A percentile compares a stretch with the other conserved stretches of the same genome.
Evolutionary conservation across 2,888 invertebrate genomes (phyloP).

Genomic region (Malthinus flaveolus): DNA sequence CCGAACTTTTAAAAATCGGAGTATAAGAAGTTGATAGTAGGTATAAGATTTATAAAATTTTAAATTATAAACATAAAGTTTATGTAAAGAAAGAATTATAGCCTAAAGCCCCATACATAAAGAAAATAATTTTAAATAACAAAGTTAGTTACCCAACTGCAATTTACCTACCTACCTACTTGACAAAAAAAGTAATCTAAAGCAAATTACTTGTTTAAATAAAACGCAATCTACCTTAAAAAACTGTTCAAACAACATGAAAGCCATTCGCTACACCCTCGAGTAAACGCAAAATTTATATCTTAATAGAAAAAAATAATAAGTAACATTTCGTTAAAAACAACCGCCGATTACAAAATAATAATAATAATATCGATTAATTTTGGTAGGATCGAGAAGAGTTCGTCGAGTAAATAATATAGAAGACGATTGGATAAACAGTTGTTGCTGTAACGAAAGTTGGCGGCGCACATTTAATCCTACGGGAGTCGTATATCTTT

Average conservation of each 20-base stretch:
- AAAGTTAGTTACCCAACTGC: background rate
- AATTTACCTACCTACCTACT: background rate
- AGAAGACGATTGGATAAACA: background rate
- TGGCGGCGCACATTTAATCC: background rate
- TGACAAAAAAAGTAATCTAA: background rate
- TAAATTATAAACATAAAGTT: too few species aligned
- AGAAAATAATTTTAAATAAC: too few species aligned
- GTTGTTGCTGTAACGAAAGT: background rate
- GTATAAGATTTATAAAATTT: too few species aligned
- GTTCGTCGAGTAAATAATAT: background rate
- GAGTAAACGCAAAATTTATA: constrained; percentile 8
- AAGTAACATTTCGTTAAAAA: background rate
- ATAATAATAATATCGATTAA: constrained; percentile 5
- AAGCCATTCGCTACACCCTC: constrained; percentile 7
- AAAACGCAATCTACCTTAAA: constrained; percentile 4
- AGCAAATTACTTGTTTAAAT: constrained; percentile 12
- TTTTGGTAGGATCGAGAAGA: background rate
- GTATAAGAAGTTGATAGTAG: too few species aligned
- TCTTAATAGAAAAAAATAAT: constrained; percentile 10
- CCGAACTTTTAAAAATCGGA: too few species aligned
- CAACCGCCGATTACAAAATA: constrained; percentile 1
- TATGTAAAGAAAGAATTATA: too few species aligned
- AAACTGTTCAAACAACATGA: constrained; percentile 10
- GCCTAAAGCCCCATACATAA: too few species aligned
- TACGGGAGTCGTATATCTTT: constrained; percentile 18